Base-by-base conservation (phyloP, 1,140 invertebrate genomes). In the Tigriopus japonicus region DNA sequence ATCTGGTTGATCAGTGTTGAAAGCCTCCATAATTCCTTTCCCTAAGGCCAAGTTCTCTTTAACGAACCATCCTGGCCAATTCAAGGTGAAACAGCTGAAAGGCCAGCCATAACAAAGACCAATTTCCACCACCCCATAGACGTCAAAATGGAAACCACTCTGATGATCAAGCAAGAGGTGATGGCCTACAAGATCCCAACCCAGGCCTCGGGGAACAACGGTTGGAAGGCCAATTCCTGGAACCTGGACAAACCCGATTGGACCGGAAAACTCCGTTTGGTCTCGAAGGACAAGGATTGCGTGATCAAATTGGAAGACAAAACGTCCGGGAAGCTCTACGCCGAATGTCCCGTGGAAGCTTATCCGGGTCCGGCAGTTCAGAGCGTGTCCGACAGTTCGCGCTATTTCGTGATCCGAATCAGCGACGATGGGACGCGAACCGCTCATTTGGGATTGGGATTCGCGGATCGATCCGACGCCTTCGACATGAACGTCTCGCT, bases 401-500 rank as follows among this genome's bases (percentile, higher is more conserved):
- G 59, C 6, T 61, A 61, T 40, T 61, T 61, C 53, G 59, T 61
- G 14, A 61, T 61, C 19, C 15, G 53, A 40, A 28, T 53, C 14
- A 42, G 51, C 10, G 14, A 13, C 45, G 43, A 63, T 15, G 60
- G 54, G 70, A 35, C 28, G 3, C 28, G 28, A 35, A 35, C 28
- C 3, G 77, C 76, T 12, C 79, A 77, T 64, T 74, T 80, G 60
- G 78, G 78, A 7, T 72, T 79, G 62, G 78, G 78, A 28, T 81
- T 81, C 70, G 69, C 70, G 43, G 79, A 81, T 67, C 65, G 78
- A 61, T 71, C 75, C n/a, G 79, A 81, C 67, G 78, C 78, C 5
- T 81, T 81, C 69, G 80, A 81, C 69, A 68, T 81, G n/a, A 80
- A 81, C 68, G 78, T 80, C 41, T 68, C 78, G 6, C 66, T 79